Base-by-base conservation (phyloP, 2,113 vertebrate genomes). In the Cranoglanis bouderius region DNA sequence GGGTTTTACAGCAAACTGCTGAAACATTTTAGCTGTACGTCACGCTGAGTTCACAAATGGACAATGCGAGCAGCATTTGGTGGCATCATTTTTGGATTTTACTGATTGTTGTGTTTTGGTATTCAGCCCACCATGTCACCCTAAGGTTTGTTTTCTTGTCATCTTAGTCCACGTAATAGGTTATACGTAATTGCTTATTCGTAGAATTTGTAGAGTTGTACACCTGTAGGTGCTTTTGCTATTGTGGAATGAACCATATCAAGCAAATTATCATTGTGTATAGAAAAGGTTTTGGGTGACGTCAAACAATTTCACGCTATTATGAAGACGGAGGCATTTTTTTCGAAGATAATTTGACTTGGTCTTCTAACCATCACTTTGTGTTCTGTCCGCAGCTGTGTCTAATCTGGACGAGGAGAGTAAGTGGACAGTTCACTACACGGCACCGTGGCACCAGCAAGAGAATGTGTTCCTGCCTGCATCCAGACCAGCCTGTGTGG, bases 371-470 rank as follows among this genome's bases (percentile, higher is more conserved):
- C 13, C 18, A 3, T 57, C 26, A 1, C 16, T 12, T 35, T 43
- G 6, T 59, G 21, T 82, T 53, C 26, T 91, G 1, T 38, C 85
- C 90, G 14, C 93, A 99, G 98, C 98, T 57, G 98, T 99, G 93
- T 99, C 98, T 92, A 99, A 97, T 94, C 94, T 99, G 93, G 98
- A 99, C 29, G 98, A 99, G 94, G 98, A 99, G 94, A 99, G 96
- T 88, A 97, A 97, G 91, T 99, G 98, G 98, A 97, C 97, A 0
- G 98, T 99, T 80, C 98, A 99, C 92, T 99, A 99, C 93, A 97
- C 96, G 0, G 98, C 98, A 8, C 97, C 98, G 0, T 98, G 98
- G 97, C 98, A 99, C 91, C 98, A 99, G 94, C 98, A 99, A 93
- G 98, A 99, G 92, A 99, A 99, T 57, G 98, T 99, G 57, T 99